phyloP scores from a whole-genome alignment of 1,140 invertebrate species.

The Thrips palmi region DNA sequence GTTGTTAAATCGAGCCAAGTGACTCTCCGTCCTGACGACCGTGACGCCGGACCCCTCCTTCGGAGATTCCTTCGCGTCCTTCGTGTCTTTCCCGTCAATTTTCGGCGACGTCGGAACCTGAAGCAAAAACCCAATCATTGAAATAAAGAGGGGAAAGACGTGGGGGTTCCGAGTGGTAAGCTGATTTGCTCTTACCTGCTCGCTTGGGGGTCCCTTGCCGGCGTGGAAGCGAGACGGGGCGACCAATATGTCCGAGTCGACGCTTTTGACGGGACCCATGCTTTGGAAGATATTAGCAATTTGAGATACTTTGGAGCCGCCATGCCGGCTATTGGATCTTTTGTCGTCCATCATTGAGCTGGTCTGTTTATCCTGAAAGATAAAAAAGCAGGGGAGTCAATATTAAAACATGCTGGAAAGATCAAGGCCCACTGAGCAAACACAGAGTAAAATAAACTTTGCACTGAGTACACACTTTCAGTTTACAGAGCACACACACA shows the following conservation, averaged over 20 bases:
- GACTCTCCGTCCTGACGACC: conserved; percentile 71
- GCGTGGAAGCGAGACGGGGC: too few relatives aligned
- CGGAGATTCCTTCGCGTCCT: neutral
- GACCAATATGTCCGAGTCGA: conserved; percentile 8
- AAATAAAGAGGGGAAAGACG: too few relatives aligned
- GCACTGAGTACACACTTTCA: neutral
- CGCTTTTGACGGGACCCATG: conserved; percentile 11
- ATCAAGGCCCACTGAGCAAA: neutral
- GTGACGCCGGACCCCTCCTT: conserved; percentile 36
- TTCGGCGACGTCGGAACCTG: too few relatives aligned
- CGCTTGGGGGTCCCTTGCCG: neutral
- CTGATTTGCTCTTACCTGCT: neutral
- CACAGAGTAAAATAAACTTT: neutral
- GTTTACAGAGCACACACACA: neutral
- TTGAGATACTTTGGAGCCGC: conserved; percentile 71
- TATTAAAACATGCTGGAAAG: too few relatives aligned
- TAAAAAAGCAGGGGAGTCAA: too few relatives aligned
- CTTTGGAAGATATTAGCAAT: conserved; percentile 74
- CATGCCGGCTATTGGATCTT: conserved; percentile 31
- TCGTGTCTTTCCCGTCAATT: too few relatives aligned
- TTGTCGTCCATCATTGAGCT: conserved; percentile 55
- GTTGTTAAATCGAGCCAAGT: conserved; percentile 78
- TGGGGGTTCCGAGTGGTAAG: too few relatives aligned
- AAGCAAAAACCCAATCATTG: too few relatives aligned
- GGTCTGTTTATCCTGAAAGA: too few relatives aligned